A percentile compares a stretch with the other conserved stretches of the same genome.
These are phyloP conservation scores for Phengaris arion DNA, from an alignment of 2,888 invertebrate species.

Conservation along the genomic window DNA sequence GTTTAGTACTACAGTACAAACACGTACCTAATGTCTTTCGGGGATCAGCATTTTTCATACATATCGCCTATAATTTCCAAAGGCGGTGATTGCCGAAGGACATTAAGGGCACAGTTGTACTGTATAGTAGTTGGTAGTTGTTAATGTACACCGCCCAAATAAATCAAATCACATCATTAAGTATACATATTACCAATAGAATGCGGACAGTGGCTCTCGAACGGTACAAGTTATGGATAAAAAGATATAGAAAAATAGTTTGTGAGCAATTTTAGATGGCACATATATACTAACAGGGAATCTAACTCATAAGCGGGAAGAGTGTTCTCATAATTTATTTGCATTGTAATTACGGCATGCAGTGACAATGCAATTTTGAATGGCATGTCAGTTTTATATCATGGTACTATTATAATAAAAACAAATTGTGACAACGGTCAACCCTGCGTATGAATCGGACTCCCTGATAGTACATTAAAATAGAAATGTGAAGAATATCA, in stretches of 20 bases:
- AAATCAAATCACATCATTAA: conserved; percentile 19
- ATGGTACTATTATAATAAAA: no score
- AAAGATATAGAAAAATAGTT: background rate
- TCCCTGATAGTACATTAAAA: background rate
- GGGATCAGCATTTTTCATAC: no score
- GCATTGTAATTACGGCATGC: no score
- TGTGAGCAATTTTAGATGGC: background rate
- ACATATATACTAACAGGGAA: background rate
- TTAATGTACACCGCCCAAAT: background rate
- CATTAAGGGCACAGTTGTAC: background rate
- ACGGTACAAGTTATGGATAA: background rate
- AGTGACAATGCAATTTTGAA: no score
- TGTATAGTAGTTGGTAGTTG: background rate
- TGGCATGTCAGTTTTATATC: no score
- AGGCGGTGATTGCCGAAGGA: background rate
- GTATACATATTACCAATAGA: conserved; percentile 10
- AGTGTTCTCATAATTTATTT: no score
- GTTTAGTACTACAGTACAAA: no score
- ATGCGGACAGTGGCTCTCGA: background rate
- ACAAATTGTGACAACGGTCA: no score
- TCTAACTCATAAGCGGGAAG: no score
- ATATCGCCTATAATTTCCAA: no score
- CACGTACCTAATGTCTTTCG: no score
- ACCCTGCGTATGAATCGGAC: no score
- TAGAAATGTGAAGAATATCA: background rate